A percentile compares a stretch with the other conserved stretches of the same genome.
phyloP scores from a whole-genome alignment of 2,113 vertebrate genomes.

The Gavia stellata region DNA sequence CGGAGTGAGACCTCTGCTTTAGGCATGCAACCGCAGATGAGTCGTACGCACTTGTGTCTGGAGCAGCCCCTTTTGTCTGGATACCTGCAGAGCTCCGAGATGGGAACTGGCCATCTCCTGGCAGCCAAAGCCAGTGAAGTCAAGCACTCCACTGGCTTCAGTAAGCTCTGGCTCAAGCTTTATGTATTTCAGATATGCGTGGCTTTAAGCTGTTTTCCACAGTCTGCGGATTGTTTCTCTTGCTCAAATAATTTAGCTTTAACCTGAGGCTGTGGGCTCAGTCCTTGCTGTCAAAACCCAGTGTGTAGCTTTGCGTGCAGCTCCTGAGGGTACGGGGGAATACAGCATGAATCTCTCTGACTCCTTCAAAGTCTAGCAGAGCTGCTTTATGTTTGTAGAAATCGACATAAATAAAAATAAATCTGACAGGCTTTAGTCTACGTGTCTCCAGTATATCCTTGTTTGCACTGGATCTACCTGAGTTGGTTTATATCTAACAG shows the following conservation, averaged over 20 bases:
- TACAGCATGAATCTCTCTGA: neutral
- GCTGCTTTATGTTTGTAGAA: slow-evolving; percentile 28
- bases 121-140: neutral
- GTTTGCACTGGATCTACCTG: slow-evolving; percentile 2
- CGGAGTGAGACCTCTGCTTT: neutral
- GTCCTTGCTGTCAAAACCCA: slow-evolving; percentile 45
- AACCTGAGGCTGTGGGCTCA: slow-evolving; percentile 57
- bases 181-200: neutral
- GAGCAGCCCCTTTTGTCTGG: neutral
- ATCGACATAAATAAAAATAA: slow-evolving; percentile 41
- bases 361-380: slow-evolving; percentile 32
- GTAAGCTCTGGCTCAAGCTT: neutral
- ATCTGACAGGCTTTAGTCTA: slow-evolving; percentile 32
- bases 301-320: neutral
- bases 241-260: slow-evolving; percentile 59
- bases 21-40: fast-evolving
- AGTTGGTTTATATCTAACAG: neutral
- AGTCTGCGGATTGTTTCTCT: slow-evolving; percentile 12
- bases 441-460: neutral
- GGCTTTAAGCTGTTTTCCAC: slow-evolving; percentile 33
- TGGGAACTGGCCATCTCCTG: neutral
- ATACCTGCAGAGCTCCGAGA: neutral
- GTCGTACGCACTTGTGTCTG: neutral
- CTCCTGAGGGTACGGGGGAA: slow-evolving; percentile 10
- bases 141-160: neutral